These are phyloP conservation scores for Sarcophaga variegata DNA, from an alignment of 2,888 invertebrate genomes.

Conservation along the genomic window DNA sequence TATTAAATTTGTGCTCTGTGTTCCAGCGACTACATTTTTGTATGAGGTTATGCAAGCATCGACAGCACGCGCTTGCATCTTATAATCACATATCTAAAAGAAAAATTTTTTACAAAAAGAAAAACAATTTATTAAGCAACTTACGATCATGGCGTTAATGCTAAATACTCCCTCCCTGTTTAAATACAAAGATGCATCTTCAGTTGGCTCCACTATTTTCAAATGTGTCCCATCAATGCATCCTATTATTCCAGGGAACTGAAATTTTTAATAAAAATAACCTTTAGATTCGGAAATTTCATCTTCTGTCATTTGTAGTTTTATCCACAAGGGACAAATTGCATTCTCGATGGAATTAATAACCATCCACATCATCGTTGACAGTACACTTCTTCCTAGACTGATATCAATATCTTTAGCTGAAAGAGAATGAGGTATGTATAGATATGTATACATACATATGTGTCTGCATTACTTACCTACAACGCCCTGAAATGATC, in stretches of 20 bases:
- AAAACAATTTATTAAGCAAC: not conserved
- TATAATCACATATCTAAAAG: no score
- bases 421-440: not conserved
- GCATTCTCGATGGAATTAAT: not conserved
- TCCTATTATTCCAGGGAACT: not conserved
- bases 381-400: not conserved
- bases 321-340: not conserved
- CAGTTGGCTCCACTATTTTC: not conserved
- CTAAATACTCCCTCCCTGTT: not conserved
- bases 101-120: no score
- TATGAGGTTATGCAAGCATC: conserved; percentile 13
- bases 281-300: not conserved
- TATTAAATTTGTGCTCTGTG: conserved; percentile 22
- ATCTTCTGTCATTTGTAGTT: not conserved
- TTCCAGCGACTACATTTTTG: conserved; percentile 2
- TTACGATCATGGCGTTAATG: not conserved
- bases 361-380: not conserved
- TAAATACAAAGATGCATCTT: not conserved
- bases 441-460: not conserved
- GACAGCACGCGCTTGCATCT: no score
- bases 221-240: not conserved
- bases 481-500: not conserved
- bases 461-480: not conserved
- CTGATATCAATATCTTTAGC: not conserved
- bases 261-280: not conserved